Conservation (phyloP, 2,888 invertebrate species). For the Hybos culiciformis region DNA sequence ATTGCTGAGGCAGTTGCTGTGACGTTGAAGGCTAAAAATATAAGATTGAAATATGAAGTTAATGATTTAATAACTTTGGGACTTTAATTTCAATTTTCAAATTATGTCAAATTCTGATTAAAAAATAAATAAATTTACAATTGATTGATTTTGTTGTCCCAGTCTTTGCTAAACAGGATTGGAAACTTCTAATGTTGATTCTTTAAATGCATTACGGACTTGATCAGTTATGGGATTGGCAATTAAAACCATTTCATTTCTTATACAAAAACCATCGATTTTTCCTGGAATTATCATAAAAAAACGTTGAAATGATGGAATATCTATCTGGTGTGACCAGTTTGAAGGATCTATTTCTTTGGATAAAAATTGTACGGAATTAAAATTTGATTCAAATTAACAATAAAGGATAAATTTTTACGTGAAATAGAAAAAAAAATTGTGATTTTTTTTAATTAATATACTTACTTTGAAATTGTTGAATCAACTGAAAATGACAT, state of each 20-base stretch:
- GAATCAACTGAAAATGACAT: conserved; percentile 83
- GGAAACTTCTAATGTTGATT: conserved; percentile 11
- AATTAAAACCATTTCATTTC: conserved; percentile 69
- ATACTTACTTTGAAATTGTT: conserved; percentile 52
- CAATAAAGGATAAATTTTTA: too few relatives aligned
- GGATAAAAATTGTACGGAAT: conserved; percentile 29
- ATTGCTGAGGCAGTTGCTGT: not conserved
- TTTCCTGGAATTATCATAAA: conserved; percentile 62
- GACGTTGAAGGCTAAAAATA: too few relatives aligned
- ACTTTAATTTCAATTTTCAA: too few relatives aligned
- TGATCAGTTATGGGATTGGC: conserved; percentile 59
- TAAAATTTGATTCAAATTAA: too few relatives aligned
- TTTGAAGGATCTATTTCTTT: conserved; percentile 42
- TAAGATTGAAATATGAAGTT: too few relatives aligned
- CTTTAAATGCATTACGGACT: conserved; percentile 28
- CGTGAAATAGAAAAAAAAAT: too few relatives aligned
- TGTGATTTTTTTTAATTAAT: conserved; percentile 10
- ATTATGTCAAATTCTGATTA: too few relatives aligned
- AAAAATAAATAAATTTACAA: too few relatives aligned
- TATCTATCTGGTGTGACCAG: conserved; percentile 14
- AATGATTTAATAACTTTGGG: too few relatives aligned
- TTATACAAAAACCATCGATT: conserved; percentile 67
- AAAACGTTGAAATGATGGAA: conserved; percentile 60
- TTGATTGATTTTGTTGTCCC: not conserved
- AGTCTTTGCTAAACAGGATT: conserved; percentile 20